Conservation (phyloP, 2,797 vertebrate genomes). For the Hemitrygon akajei region DNA sequence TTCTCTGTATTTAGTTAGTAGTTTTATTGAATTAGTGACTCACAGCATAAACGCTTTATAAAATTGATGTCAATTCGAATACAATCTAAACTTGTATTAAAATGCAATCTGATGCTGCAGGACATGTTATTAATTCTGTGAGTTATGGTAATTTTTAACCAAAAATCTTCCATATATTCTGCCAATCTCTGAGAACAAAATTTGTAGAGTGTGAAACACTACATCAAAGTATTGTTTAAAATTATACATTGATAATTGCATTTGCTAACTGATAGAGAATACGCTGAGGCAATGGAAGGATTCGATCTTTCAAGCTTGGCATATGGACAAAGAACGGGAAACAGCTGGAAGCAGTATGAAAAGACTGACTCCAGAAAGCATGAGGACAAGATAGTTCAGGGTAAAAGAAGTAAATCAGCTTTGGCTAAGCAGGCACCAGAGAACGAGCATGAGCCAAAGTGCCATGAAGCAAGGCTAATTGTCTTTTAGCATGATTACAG, state of each 20-base stretch:
- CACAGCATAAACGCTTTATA: neutral
- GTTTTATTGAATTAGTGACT: neutral
- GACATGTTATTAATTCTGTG: neutral
- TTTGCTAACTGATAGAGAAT: neutral
- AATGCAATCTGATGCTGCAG: neutral
- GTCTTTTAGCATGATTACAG: neutral
- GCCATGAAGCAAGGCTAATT: neutral
- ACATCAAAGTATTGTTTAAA: neutral
- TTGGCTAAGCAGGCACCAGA: neutral
- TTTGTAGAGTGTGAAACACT: neutral
- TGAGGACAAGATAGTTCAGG: neutral
- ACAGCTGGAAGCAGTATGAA: neutral
- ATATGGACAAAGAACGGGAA: slow-evolving; percentile 6
- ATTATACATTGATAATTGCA: neutral
- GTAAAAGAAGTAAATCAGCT: neutral
- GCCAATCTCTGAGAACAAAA: neutral
- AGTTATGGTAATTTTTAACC: neutral
- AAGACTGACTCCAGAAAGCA: neutral
- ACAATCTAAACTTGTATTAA: neutral
- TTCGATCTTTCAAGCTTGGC: neutral
- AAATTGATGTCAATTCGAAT: neutral
- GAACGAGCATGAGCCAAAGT: neutral
- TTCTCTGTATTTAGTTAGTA: neutral
- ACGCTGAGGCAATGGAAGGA: neutral
- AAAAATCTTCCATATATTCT: neutral